A percentile compares a stretch with the other conserved stretches of the same genome.
These are phyloP conservation scores for Minunthozetes semirufus DNA, from an alignment of 2,888 invertebrate genomes.

Conservation along the genomic window DNA sequence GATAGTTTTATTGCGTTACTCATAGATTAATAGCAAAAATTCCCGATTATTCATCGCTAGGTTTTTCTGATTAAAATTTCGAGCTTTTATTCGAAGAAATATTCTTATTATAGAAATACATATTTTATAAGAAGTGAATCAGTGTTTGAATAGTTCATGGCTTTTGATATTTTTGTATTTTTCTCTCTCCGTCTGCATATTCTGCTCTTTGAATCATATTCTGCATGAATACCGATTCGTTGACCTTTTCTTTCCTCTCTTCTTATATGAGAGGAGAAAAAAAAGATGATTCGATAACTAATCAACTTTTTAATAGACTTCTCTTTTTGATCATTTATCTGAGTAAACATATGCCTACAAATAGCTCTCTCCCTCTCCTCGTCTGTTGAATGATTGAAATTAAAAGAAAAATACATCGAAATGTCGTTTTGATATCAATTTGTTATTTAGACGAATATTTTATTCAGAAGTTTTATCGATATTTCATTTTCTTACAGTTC, in stretches of 20 bases:
- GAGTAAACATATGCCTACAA: not conserved
- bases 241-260: constrained; percentile 6
- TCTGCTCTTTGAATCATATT: not conserved
- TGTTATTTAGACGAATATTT: no score
- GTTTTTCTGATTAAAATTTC: not conserved
- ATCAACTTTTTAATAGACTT: not conserved
- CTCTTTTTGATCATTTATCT: not conserved
- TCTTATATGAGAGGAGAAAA: not conserved
- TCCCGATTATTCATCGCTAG: constrained; percentile 12
- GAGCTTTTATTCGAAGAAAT: no score
- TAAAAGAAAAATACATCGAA: not conserved
- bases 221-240: not conserved
- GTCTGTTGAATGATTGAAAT: not conserved
- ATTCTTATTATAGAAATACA: not conserved
- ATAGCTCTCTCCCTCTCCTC: not conserved
- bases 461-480: no score
- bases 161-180: not conserved
- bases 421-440: no score
- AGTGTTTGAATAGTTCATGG: not conserved
- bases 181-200: not conserved
- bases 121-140: not conserved
- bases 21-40: constrained; percentile 8
- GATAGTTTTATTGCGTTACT: not conserved
- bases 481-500: no score
- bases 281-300: constrained; percentile 12